Conservation (phyloP, 2,113 vertebrate genomes). For the Onychorhynchus coronatus region DNA sequence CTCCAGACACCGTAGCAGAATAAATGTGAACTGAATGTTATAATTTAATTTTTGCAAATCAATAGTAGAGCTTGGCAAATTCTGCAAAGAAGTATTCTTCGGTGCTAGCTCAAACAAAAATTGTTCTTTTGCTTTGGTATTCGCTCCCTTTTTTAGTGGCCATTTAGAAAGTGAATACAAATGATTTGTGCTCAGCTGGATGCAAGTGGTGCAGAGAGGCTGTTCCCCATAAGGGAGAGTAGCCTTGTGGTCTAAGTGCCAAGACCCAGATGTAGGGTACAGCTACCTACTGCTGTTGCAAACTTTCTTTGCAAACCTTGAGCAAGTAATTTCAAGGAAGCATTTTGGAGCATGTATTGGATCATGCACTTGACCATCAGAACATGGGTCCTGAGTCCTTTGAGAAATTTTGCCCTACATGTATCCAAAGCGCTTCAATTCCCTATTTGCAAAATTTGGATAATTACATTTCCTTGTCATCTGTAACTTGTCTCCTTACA, state of each 20-base stretch:
- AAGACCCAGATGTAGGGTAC: not conserved
- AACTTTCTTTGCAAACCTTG: not conserved
- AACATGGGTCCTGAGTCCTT: not conserved
- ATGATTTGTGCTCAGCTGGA: not conserved
- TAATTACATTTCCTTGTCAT: not conserved
- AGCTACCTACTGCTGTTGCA: not conserved
- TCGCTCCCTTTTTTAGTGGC: not conserved
- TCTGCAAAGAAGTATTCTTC: not conserved
- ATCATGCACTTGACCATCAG: not conserved
- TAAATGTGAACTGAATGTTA: conserved; percentile 8
- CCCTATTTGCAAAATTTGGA: not conserved
- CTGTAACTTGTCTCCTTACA: not conserved
- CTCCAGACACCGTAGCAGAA: not conserved
- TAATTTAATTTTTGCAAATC: conserved; percentile 25
- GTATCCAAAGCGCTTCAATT: not conserved
- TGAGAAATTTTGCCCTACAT: not conserved
- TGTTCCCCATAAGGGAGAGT: not conserved
- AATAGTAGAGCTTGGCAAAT: not conserved
- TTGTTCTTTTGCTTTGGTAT: not conserved
- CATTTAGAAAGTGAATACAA: not conserved
- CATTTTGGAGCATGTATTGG: not conserved
- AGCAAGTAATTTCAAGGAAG: not conserved
- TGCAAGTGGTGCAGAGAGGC: rapidly evolving
- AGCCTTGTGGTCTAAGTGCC: not conserved
- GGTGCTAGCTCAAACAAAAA: not conserved